Evolutionary conservation across 1,140 invertebrate species (phyloP).

Genomic region (Drosophila nannoptera): DNA sequence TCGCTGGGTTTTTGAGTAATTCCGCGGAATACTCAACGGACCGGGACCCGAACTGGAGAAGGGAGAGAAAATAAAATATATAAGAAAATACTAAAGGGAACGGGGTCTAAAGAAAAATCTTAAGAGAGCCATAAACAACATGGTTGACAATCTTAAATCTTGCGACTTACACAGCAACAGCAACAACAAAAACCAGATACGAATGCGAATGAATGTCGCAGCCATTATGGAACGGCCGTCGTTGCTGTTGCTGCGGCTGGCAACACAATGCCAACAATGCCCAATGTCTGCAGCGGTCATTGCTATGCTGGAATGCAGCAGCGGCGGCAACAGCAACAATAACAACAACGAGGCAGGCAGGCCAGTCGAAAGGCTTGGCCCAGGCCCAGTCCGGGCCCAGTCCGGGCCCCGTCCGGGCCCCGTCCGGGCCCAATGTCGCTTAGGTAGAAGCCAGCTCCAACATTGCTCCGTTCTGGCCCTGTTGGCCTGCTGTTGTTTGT

Average conservation of each 20-base stretch:
- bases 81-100: constrained; percentile 39
- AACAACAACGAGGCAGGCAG: constrained; percentile 27
- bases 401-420: constrained; percentile 12
- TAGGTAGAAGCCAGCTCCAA: constrained; percentile 60
- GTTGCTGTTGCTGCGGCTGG: constrained; percentile 31
- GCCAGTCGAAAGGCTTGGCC: constrained; percentile 67
- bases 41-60: constrained; percentile 13
- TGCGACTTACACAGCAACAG: constrained; percentile 61
- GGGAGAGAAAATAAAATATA: constrained; percentile 9
- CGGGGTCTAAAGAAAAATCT: constrained; percentile 64
- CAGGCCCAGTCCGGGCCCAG: constrained; percentile 14
- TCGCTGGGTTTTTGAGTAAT: constrained; percentile 60
- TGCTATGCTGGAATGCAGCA: constrained; percentile 72
- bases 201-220: constrained; percentile 76
- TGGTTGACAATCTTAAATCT: constrained; percentile 78
- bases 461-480: constrained; percentile 10
- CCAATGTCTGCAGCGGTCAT: constrained; percentile 71
- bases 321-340: constrained; percentile 17
- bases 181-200: constrained; percentile 55
- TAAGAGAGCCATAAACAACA: constrained; percentile 76
- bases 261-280: constrained; percentile 43
- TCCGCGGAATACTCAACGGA: constrained; percentile 57
- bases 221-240: constrained; percentile 64
- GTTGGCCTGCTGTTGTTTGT: constrained; percentile 64
- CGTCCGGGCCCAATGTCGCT: constrained; percentile 23